phyloP scores from a whole-genome alignment of 1,140 invertebrate species.

The Drosophila sproati region DNA sequence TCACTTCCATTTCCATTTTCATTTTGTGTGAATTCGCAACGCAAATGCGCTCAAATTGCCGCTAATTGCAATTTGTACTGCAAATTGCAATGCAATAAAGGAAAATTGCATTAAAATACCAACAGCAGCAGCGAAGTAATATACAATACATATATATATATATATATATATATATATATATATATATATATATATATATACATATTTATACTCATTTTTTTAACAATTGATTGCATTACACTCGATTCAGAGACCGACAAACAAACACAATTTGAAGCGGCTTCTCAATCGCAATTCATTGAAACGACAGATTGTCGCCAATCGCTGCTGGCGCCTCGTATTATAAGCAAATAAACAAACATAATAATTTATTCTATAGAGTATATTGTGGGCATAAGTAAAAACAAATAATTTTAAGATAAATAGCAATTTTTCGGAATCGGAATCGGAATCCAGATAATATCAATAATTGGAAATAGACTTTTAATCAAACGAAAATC shows the following conservation, averaged over 20 bases:
- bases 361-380: neutral
- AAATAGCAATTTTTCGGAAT: too few species aligned
- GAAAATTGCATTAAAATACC: constrained; percentile 58
- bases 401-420: too few species aligned
- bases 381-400: neutral
- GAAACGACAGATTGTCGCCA: constrained; percentile 36
- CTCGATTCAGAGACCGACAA: constrained; percentile 30
- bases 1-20: constrained; percentile 27
- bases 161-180: too few species aligned
- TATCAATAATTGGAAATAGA: too few species aligned
- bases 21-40: constrained; percentile 7
- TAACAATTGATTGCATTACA: constrained; percentile 24
- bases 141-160: neutral
- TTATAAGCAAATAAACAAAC: constrained; percentile 20
- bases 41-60: constrained; percentile 66
- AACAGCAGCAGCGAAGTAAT: constrained; percentile 21
- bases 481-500: too few species aligned
- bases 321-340: constrained; percentile 28
- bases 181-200: too few species aligned
- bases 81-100: constrained; percentile 56
- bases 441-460: too few species aligned
- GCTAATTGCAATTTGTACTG: constrained; percentile 71
- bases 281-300: constrained; percentile 39
- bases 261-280: constrained; percentile 30
- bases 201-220: constrained; percentile 6